Conservation (phyloP, 2,797 vertebrate species). For the Iguana delicatissima region DNA sequence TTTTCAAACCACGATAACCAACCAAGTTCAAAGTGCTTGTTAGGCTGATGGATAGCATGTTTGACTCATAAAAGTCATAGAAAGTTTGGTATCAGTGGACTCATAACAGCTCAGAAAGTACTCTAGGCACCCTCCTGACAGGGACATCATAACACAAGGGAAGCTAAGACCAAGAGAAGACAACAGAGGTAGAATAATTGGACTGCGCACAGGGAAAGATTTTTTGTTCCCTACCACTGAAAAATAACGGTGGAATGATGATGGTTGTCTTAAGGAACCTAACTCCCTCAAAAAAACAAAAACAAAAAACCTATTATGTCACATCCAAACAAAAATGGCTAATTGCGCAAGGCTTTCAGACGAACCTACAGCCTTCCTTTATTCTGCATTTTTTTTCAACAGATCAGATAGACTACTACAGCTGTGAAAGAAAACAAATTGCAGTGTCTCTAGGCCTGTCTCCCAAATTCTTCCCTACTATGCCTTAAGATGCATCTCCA, state of each 20-base stretch:
- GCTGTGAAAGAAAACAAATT: constrained; percentile 35
- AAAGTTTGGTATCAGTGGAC: background rate
- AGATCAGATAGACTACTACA: constrained; percentile 9
- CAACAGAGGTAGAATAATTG: background rate
- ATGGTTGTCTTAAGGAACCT: background rate
- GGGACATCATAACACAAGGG: background rate
- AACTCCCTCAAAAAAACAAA: background rate
- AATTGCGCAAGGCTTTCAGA: background rate
- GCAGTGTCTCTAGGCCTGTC: constrained; percentile 32
- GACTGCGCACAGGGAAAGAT: no score
- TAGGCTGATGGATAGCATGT: background rate
- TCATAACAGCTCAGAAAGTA: background rate
- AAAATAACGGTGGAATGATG: background rate
- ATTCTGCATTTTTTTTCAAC: constrained; percentile 6
- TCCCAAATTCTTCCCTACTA: constrained; percentile 13
- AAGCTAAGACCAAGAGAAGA: background rate
- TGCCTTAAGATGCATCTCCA: background rate
- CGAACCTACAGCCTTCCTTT: constrained; percentile 15
- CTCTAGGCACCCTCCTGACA: no score
- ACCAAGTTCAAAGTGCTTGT: background rate
- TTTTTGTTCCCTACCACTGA: background rate
- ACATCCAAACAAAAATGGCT: background rate
- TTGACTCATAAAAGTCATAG: background rate
- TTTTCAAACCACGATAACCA: background rate
- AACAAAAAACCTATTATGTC: background rate